Evolutionary conservation across 2,113 vertebrate genomes (phyloP), one percentile per base, ranked within the genome.

Genomic region (Rostratula benghalensis): DNA sequence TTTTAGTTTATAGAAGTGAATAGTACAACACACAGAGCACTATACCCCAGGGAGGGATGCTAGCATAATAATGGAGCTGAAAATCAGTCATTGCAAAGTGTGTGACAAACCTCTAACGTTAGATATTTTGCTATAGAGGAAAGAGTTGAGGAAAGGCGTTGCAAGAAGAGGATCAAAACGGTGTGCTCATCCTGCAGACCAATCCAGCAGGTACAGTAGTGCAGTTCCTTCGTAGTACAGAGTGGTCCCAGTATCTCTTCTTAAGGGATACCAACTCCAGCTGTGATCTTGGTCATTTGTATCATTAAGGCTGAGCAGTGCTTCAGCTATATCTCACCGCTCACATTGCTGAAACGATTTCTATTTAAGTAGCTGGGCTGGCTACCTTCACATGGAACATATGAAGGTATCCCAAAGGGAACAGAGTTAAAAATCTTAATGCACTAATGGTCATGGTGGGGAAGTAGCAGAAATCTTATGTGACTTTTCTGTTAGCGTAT

Each of bases 231-330:
- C 43, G 13, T 50, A 31, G 33, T 8, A 30, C 30, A 70, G 11
- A 31, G 39, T 3, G 5, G 25, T 24, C 28, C 17, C 31, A 63
- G 63, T 21, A 10, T 46, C 71, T 64, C 39, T 64, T 23, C 10
- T 90, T 10, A 21, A 71, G 53, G 39, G 33, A 37, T 2, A 51
- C 4, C 41, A 86, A 27, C 25, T 51, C 45, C 56, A 67, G 50
- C 41, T 39, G 11, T 54, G 45, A n/a, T 35, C 5, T 0, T 19
- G 53, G 31, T 8, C 8, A 14, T 57, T 64, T 46, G 13, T 63
- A 2, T 33, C 1, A 2, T 8, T 69, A 7, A 13, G 14, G 9
- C 37, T 27, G 31, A 83, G 37, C 1, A 2, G 27, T 22, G 57
- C 19, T 57, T 53, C 56, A 73, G 12, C 50, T 64, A 3, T 22